Evolutionary conservation across 2,888 invertebrate species (phyloP).

Genomic region (Epiperipatus broadwayi): DNA sequence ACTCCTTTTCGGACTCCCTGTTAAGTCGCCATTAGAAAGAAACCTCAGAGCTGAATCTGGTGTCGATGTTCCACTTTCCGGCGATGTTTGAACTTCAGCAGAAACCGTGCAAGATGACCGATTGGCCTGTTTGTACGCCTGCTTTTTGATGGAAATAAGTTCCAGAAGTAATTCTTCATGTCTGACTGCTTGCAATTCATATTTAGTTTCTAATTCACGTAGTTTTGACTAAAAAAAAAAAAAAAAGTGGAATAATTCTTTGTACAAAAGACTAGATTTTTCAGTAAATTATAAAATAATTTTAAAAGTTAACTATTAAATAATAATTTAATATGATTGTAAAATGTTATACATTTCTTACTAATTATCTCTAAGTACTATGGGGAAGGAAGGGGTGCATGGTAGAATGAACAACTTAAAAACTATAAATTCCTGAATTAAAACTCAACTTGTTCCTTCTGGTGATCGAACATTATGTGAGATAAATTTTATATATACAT

Average conservation of each 20-base stretch:
- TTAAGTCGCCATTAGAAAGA: neutral
- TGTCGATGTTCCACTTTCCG: conserved; percentile 9
- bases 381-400: no score
- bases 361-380: no score
- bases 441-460: no score
- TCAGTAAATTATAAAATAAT: conserved; percentile 8
- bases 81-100: conserved; percentile 10
- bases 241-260: neutral
- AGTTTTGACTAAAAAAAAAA: conserved; percentile 19
- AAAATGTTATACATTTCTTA: no score
- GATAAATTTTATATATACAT: no score
- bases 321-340: no score
- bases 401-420: no score
- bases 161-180: conserved; percentile 81
- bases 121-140: conserved; percentile 19
- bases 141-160: conserved; percentile 46
- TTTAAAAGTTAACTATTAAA: no score
- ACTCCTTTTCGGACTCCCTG: no score
- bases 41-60: conserved; percentile 9
- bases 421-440: no score
- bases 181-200: conserved; percentile 44
- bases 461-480: no score
- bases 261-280: neutral
- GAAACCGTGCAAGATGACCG: no score
- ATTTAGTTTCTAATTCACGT: conserved; percentile 77